Conservation (phyloP, 2,113 vertebrate genomes). For the Ramphastos sulfuratus region DNA sequence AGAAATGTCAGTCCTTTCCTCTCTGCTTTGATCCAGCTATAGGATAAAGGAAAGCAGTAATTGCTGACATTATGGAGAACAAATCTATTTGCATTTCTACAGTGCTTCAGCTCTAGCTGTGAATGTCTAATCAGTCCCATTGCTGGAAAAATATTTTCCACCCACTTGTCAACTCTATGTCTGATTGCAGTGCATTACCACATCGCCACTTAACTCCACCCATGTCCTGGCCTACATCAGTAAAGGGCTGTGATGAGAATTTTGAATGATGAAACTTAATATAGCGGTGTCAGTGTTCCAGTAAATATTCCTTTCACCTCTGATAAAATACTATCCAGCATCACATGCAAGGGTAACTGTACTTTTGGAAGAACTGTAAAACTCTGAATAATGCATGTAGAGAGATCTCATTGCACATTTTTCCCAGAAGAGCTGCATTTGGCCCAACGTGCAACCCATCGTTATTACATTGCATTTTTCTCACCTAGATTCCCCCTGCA, state of each 20-base stretch:
- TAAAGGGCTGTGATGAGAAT: background rate
- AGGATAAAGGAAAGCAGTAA: slow-evolving; percentile 54
- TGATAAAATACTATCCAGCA: background rate
- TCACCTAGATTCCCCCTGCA: background rate
- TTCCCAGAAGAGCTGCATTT: background rate
- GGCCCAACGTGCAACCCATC: background rate
- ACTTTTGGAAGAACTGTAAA: background rate
- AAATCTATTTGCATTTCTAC: slow-evolving; percentile 62
- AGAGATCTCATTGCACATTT: background rate
- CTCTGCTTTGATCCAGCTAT: slow-evolving; percentile 44
- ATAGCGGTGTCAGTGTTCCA: background rate
- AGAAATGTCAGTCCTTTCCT: slow-evolving; percentile 32
- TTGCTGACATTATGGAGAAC: slow-evolving; percentile 52
- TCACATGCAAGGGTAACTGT: background rate
- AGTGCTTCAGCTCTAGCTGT: slow-evolving; percentile 30
- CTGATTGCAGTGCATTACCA: slow-evolving; percentile 25
- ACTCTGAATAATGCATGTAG: background rate
- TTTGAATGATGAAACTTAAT: background rate
- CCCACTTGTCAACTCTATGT: slow-evolving; percentile 5
- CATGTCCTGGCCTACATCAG: background rate
- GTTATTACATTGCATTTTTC: background rate
- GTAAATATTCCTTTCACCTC: background rate
- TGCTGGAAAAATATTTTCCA: slow-evolving; percentile 48
- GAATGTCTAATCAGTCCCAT: slow-evolving; percentile 60
- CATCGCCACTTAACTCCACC: background rate